These are phyloP conservation scores for Cheilosia scutellata DNA, from an alignment of 2,888 invertebrate species.

Conservation along the genomic window DNA sequence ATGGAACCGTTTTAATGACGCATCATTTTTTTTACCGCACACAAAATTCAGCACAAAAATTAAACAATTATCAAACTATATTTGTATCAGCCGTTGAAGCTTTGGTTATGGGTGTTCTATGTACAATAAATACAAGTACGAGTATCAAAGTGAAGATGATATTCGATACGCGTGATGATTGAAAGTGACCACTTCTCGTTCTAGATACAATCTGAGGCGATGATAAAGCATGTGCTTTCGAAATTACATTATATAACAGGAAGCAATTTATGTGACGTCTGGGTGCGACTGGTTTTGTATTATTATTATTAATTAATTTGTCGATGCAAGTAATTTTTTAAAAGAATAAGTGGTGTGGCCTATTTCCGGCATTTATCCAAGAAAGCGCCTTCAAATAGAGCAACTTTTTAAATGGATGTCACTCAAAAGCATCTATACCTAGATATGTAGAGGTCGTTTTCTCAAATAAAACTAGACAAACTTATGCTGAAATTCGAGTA, in stretches of 20 bases:
- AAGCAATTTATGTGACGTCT: neutral
- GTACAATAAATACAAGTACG: neutral
- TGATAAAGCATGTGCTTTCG: conserved; percentile 12
- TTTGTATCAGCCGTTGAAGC: neutral
- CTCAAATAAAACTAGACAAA: no score
- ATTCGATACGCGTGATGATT: conserved; percentile 49
- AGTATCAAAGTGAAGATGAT: conserved; percentile 26
- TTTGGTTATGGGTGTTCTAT: conserved; percentile 12
- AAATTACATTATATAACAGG: conserved; percentile 5
- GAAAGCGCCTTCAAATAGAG: no score
- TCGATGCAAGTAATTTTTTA: neutral
- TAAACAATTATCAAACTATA: conserved; percentile 12
- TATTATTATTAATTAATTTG: conserved; percentile 16
- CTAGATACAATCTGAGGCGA: conserved; percentile 5
- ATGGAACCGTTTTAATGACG: conserved; percentile 33
- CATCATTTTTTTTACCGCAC: conserved; percentile 28
- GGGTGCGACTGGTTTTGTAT: neutral
- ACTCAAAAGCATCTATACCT: no score
- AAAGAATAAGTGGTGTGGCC: neutral
- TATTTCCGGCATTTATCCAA: no score
- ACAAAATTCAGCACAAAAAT: conserved; percentile 22
- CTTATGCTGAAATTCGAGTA: no score
- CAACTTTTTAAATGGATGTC: no score
- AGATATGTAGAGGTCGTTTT: no score
- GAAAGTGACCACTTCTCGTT: conserved; percentile 9